Evolutionary conservation across 2,797 vertebrate species (phyloP).

Genomic region (Chiroxiphia lanceolata): DNA sequence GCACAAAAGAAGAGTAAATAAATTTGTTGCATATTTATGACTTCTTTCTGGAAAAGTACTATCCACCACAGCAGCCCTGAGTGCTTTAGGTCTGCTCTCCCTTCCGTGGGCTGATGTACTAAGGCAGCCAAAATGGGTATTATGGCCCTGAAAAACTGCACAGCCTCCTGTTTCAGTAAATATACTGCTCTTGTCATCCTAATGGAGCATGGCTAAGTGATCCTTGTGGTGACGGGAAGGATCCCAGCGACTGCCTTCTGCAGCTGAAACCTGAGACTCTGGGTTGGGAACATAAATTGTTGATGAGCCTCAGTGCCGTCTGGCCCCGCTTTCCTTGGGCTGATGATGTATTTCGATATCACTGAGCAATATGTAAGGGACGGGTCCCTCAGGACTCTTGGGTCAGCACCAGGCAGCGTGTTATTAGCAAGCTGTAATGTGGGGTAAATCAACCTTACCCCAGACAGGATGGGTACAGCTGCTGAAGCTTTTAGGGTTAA

Average conservation of each 20-base stretch:
- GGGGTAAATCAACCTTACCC: neutral
- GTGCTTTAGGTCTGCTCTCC: neutral
- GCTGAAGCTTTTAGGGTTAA: neutral
- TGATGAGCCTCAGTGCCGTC: conserved; percentile 28
- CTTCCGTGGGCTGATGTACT: neutral
- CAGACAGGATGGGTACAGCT: neutral
- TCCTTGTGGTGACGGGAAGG: conserved; percentile 34
- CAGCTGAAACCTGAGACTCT: conserved; percentile 36
- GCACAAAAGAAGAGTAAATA: neutral
- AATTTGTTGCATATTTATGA: neutral
- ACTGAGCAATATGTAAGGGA: neutral
- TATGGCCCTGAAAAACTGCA: neutral
- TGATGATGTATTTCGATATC: neutral
- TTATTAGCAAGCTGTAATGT: neutral
- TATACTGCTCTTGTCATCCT: neutral
- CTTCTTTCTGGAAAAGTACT: conserved; percentile 13
- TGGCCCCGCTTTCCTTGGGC: neutral
- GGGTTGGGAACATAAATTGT: conserved; percentile 40
- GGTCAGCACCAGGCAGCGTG: neutral
- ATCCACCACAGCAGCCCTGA: neutral
- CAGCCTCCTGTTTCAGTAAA: conserved; percentile 15
- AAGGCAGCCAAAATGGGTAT: neutral
- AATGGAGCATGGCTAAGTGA: conserved; percentile 45
- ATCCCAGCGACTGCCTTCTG: neutral
- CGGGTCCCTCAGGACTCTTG: neutral